Percentiles rank a stretch among this genome's conserved stretches.
phyloP scores from a whole-genome alignment of 2,888 invertebrate species.

The Brachynemurus nebulosus region DNA sequence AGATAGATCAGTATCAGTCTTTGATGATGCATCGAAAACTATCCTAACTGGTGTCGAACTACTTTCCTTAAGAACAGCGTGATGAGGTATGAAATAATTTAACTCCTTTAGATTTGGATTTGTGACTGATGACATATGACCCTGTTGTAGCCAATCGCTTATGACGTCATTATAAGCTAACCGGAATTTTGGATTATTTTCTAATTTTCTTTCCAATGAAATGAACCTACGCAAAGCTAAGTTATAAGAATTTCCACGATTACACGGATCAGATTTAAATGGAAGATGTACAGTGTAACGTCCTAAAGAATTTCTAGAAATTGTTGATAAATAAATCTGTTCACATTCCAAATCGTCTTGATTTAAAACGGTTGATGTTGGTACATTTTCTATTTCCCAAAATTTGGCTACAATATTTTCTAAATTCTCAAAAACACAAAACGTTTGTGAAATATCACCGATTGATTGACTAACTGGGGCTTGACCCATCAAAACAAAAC shows the following conservation, averaged over 20 bases:
- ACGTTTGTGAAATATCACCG: too few species aligned
- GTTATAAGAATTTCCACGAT: not conserved
- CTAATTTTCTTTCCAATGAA: conserved; percentile 4
- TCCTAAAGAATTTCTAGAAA: not conserved
- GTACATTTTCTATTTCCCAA: not conserved
- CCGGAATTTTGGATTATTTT: not conserved
- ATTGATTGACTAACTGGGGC: not conserved
- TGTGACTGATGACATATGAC: conserved; percentile 5
- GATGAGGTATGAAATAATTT: conserved; percentile 9
- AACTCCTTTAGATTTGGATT: too few species aligned
- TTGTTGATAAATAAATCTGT: not conserved
- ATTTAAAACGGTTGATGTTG: not conserved
- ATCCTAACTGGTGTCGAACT: conserved; percentile 7
- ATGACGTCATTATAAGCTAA: conserved; percentile 8
- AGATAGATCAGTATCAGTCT: conserved; percentile 1
- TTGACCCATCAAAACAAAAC: not conserved
- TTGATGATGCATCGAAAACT: conserved; percentile 8
- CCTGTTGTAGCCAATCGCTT: conserved; percentile 7
- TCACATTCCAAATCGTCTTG: not conserved
- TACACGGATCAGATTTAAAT: too few species aligned
- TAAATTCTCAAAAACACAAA: too few species aligned
- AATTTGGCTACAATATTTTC: not conserved
- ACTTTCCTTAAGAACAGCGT: conserved; percentile 4
- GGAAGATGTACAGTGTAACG: not conserved
- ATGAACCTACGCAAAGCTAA: conserved; percentile 4